Percentiles rank a stretch among this genome's conserved stretches.
These are phyloP conservation scores for Calliphora vomitoria DNA, from an alignment of 2,888 invertebrate genomes.

Conservation along the genomic window DNA sequence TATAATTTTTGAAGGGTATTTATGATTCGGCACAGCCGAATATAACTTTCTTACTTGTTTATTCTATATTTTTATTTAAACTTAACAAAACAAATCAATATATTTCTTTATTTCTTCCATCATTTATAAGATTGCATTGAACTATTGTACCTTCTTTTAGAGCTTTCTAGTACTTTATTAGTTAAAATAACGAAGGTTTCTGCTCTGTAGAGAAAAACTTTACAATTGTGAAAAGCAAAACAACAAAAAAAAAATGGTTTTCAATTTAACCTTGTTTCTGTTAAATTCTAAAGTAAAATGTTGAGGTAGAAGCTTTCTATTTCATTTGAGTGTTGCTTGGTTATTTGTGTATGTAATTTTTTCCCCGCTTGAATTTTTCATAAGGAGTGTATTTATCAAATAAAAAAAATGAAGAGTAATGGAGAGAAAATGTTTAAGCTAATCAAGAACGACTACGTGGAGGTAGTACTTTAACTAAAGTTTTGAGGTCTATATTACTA, in stretches of 20 bases:
- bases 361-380: neutral
- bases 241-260: neutral
- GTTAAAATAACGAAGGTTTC: neutral
- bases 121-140: neutral
- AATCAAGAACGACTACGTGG: neutral
- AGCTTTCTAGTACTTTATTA: neutral
- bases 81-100: neutral
- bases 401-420: neutral
- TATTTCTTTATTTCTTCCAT: neutral
- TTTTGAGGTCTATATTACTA: too few relatives aligned
- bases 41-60: too few relatives aligned
- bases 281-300: neutral
- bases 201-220: neutral
- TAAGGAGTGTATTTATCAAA: neutral
- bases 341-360: neutral
- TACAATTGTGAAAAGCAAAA: neutral
- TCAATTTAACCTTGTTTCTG: neutral
- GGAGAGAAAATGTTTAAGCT: neutral
- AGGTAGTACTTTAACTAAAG: neutral
- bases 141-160: neutral
- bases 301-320: neutral
- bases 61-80: neutral
- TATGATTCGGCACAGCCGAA: too few relatives aligned
- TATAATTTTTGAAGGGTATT: too few relatives aligned
- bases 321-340: neutral